Conservation (phyloP, 2,113 vertebrate genomes). For the Cephalopterus ornatus region DNA sequence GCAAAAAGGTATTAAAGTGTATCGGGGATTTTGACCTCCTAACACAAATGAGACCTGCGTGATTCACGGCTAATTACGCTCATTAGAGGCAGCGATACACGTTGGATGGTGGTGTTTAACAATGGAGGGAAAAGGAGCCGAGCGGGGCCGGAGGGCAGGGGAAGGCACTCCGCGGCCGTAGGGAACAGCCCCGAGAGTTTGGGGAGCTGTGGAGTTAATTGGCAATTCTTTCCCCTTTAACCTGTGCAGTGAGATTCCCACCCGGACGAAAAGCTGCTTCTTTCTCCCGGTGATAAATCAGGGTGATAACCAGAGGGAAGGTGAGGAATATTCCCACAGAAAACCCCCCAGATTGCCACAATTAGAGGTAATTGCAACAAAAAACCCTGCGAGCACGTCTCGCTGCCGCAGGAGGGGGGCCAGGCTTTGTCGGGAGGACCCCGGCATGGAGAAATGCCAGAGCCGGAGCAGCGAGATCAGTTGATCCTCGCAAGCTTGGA, state of each 20-base stretch:
- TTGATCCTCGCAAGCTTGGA: not conserved
- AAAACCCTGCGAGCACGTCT: rapidly evolving
- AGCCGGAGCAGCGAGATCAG: not conserved
- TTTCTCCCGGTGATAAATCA: rapidly evolving
- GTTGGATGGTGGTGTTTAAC: not conserved
- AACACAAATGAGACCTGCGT: slow-evolving; percentile 39
- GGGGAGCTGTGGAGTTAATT: not conserved
- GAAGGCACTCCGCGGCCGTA: rapidly evolving
- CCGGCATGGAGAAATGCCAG: rapidly evolving
- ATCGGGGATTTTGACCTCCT: slow-evolving; percentile 52
- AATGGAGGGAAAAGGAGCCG: not conserved
- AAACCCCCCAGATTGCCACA: rapidly evolving
- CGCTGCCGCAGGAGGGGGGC: rapidly evolving
- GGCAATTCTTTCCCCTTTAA: not conserved
- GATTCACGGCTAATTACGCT: slow-evolving; percentile 45
- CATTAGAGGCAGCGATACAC: not conserved
- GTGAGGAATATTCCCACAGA: not conserved
- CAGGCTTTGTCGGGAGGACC: not conserved
- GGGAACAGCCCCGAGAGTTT: not conserved
- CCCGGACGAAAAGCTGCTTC: not conserved
- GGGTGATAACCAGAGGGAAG: not conserved
- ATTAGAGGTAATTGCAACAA: not conserved
- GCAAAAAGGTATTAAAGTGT: slow-evolving; percentile 55
- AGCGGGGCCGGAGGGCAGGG: not conserved
- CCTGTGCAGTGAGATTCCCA: rapidly evolving